Percentiles rank a stretch among this genome's conserved stretches.
Conservation (phyloP, 2,888 invertebrate genomes). For the Conus canariensis region DNA sequence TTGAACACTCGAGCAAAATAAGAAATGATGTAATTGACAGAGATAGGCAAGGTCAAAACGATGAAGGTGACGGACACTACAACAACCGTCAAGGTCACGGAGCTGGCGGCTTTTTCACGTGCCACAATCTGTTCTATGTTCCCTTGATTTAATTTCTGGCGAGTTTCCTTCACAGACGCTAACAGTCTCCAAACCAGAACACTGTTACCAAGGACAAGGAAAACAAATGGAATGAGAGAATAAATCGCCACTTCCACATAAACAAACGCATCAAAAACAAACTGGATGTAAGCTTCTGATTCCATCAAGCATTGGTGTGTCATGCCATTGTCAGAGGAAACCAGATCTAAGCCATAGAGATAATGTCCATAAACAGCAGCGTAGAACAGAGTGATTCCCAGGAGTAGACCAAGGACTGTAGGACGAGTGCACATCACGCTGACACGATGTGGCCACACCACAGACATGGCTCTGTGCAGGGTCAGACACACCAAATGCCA, state of each 20-base stretch:
- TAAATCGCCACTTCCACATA: neutral
- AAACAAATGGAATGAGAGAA: neutral
- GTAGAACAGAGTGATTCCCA: neutral
- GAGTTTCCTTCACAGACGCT: neutral
- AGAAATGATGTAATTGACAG: neutral
- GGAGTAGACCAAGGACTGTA: neutral
- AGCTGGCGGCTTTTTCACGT: neutral
- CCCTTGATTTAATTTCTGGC: neutral
- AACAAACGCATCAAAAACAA: neutral
- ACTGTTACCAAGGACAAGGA: neutral
- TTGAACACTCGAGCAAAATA: neutral
- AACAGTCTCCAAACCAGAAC: neutral
- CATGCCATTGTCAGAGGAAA: neutral
- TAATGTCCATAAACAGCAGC: neutral
- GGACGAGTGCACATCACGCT: neutral
- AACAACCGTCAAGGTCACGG: neutral
- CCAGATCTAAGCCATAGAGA: neutral
- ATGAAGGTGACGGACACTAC: neutral
- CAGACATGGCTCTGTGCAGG: neutral
- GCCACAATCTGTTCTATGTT: neutral
- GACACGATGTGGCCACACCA: constrained; percentile 8
- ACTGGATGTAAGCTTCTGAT: neutral
- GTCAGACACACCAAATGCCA: neutral
- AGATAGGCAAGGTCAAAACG: neutral
- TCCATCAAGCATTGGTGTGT: neutral